Evolutionary conservation across 2,113 vertebrate species (phyloP).

Genomic region (Plecturocebus donacophilus): DNA sequence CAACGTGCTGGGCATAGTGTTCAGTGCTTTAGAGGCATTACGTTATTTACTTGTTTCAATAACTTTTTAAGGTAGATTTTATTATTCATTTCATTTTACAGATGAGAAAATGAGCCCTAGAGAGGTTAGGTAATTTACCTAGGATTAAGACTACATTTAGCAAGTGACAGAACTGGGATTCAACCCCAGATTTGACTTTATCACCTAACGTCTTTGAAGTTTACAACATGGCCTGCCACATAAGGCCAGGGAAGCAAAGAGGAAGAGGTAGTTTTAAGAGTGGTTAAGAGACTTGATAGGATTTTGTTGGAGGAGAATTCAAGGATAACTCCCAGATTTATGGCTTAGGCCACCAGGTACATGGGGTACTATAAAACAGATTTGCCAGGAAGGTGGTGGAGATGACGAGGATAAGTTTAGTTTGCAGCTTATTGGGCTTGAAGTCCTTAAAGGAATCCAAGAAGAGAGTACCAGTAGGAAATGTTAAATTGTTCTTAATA

Average conservation of each 20-base stretch:
- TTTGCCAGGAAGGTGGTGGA: slow-evolving; percentile 14
- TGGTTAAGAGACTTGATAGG: neutral
- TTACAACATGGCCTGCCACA: neutral
- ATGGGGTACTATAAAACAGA: neutral
- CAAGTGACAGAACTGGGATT: slow-evolving; percentile 22
- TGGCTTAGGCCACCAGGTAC: neutral
- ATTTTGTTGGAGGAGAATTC: slow-evolving; percentile 20
- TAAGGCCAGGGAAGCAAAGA: neutral
- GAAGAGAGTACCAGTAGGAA: neutral
- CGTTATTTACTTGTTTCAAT: neutral
- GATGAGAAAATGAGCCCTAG: slow-evolving; percentile 40
- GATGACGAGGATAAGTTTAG: neutral
- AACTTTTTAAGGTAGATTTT: slow-evolving; percentile 1
- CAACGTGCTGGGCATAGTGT: neutral
- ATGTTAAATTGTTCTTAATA: slow-evolving; percentile 35
- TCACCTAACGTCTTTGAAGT: slow-evolving; percentile 25
- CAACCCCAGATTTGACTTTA: neutral
- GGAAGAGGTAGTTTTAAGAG: neutral
- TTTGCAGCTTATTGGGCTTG: neutral
- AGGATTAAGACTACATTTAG: slow-evolving; percentile 6
- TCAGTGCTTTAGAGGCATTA: neutral
- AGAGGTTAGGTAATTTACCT: slow-evolving; percentile 29
- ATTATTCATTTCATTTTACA: slow-evolving; percentile 53
- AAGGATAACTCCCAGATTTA: slow-evolving; percentile 2
- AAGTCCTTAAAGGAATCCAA: neutral